Evolutionary conservation across 2,113 vertebrate species (phyloP), one percentile per base, ranked within the genome.

Genomic region (Marcusenius ussheri): DNA sequence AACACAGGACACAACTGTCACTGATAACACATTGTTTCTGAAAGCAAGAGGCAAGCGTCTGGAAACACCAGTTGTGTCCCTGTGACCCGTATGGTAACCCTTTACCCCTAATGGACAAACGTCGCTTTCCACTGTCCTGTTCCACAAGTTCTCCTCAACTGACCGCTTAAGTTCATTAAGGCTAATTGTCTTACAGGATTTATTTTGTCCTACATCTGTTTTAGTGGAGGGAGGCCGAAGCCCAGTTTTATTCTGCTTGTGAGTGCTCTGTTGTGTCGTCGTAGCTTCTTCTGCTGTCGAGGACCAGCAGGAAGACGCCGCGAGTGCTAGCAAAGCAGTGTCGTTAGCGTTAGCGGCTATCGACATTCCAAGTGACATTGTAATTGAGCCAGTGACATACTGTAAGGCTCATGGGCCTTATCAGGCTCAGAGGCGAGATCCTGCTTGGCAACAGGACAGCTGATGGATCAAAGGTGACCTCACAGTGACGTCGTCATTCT

Each of bases 21-120:
- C 85, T 49, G 85, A 91, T 89, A 91, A 87, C 90, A 92, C 89
- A 88, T 45, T 84, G 24, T 87, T 87, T 53, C 49, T 27, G 35
- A 87, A 47, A 53, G 49, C 85, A 35, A 27, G 85, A 46, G 85
- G 85, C 21, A 35, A 49, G 39, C 35, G 46, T 47, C 50, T 53
- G 87, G 11, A 58, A 53, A 5, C 35, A 58, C 31, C 35, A 62
- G 47, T 88, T 88, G 56, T 88, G 87, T 7, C 19, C 42, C 31
- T 66, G 49, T 8, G 13, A 31, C 11, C 17, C n/a, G 0, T 3
- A 11, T 46, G 3, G 31, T 24, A 1, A 39, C 35, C 35, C 35
- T 35, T 39, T n/a, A 49, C 53, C 53, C 7, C 3, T 3, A 39
- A 66, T 17, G 15, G 49, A 39, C 19, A 21, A 62, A 24, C 24